These are phyloP conservation scores for Pipra filicauda DNA, from an alignment of 2,113 vertebrate species.

Conservation along the genomic window DNA sequence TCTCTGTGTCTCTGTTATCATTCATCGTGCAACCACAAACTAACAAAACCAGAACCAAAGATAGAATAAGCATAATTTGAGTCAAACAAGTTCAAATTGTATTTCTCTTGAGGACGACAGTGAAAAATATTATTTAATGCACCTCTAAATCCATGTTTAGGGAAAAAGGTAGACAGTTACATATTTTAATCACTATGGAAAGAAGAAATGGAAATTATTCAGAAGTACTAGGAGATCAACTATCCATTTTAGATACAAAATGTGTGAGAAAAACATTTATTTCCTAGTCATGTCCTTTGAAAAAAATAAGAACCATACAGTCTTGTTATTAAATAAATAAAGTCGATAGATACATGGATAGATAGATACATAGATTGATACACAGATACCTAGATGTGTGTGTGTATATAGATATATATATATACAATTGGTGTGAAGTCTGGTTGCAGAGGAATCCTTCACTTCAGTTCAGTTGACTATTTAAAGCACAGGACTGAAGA, in stretches of 20 bases:
- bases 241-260: not conserved
- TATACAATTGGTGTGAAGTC: not conserved
- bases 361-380: not conserved
- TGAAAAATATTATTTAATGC: not conserved
- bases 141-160: not conserved
- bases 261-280: not conserved
- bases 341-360: not conserved
- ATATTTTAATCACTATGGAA: not conserved
- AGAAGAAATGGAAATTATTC: not conserved
- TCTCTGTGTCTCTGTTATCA: not conserved
- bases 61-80: not conserved
- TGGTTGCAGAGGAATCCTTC: not conserved
- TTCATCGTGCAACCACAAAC: not conserved
- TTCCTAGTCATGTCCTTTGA: not conserved
- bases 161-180: not conserved
- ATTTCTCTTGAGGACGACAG: not conserved
- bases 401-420: not conserved
- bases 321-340: not conserved
- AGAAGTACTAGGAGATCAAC: not conserved
- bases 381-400: not conserved
- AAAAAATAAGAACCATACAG: not conserved
- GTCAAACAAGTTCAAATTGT: not conserved
- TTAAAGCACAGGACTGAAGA: not conserved
- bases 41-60: not conserved
- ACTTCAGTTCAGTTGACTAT: not conserved